These are phyloP conservation scores for Silurus asotus DNA, from an alignment of 2,113 vertebrate genomes.

Conservation along the genomic window DNA sequence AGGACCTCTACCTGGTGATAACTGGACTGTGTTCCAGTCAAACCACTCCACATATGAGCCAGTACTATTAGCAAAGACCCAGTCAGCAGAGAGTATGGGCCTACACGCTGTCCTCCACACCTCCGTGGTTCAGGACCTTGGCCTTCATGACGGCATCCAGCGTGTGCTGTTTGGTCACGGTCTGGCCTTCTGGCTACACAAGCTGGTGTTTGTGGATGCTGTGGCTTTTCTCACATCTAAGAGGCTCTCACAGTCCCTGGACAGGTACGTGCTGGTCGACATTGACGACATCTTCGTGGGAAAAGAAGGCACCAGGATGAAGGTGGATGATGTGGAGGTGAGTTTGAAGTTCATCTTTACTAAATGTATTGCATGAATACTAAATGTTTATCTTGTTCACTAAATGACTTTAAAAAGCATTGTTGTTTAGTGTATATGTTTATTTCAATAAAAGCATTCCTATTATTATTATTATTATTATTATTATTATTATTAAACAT, in stretches of 20 bases:
- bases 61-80: conserved; percentile 91
- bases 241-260: conserved; percentile 87
- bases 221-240: conserved; percentile 94
- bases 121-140: conserved; percentile 94
- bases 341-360: neutral
- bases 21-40: conserved; percentile 98
- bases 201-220: conserved; percentile 90
- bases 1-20: conserved; percentile 89
- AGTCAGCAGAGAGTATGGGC: conserved; percentile 86
- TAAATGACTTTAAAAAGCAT: neutral
- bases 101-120: conserved; percentile 85
- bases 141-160: conserved; percentile 94
- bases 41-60: conserved; percentile 97
- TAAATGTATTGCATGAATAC: neutral
- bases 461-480: too few species aligned
- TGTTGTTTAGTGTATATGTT: neutral
- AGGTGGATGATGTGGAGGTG: conserved; percentile 95
- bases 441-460: too few species aligned
- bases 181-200: conserved; percentile 96
- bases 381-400: neutral
- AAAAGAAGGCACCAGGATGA: conserved; percentile 97
- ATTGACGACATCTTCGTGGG: conserved; percentile 98
- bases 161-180: conserved; percentile 96
- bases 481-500: too few species aligned
- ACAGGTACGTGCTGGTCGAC: conserved; percentile 93